Conservation (phyloP, 2,888 invertebrate species). For the Catocala fraxini region DNA sequence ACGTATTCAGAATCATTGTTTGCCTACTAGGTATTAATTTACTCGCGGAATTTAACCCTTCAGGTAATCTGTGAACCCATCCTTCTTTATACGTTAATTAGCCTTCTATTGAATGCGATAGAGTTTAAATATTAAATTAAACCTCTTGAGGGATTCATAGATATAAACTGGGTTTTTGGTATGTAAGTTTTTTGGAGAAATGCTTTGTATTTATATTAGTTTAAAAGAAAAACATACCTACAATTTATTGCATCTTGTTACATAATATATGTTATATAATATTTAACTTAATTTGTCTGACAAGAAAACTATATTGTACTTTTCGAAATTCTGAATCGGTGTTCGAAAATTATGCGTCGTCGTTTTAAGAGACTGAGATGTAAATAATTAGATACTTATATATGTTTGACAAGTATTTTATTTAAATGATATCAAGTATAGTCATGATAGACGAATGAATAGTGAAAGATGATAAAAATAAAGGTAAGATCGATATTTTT, state of each 20-base stretch:
- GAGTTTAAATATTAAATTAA: no score
- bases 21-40: constrained; percentile 18
- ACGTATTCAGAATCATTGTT: constrained; percentile 50
- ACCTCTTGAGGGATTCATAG: no score
- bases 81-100: no score
- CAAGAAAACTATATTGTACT: not conserved
- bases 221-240: no score
- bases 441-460: constrained; percentile 1
- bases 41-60: no score
- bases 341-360: not conserved
- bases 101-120: no score
- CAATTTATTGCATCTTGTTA: no score
- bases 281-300: no score
- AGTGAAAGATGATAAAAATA: not conserved
- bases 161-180: no score
- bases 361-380: not conserved
- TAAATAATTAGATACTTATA: constrained; percentile 10
- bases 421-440: constrained; percentile 12
- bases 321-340: constrained; percentile 1
- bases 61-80: not conserved
- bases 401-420: constrained; percentile 27
- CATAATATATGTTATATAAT: not conserved
- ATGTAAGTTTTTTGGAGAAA: not conserved
- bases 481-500: constrained; percentile 19
- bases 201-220: not conserved